Conservation (phyloP, 2,888 invertebrate species). For the Athalia cordata region DNA sequence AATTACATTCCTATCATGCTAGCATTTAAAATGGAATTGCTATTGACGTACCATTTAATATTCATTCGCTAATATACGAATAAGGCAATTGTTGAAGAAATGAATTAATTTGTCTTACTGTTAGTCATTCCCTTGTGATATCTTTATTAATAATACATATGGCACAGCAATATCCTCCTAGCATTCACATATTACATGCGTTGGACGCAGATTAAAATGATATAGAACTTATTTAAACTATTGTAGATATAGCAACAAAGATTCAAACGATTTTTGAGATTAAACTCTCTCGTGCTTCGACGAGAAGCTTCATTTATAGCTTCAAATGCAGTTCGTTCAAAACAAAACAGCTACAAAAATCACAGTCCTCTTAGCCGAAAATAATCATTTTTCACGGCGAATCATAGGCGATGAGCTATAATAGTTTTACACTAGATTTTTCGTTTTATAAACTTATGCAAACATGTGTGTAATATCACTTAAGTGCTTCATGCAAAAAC, state of each 20-base stretch:
- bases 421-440: background rate
- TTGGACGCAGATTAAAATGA: conserved; percentile 1
- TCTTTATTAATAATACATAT: conserved; percentile 38
- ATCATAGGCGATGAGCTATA: background rate
- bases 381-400: background rate
- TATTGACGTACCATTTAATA: background rate
- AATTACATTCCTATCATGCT: too few species aligned
- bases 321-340: background rate
- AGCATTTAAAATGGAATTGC: background rate
- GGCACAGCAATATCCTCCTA: conserved; percentile 1
- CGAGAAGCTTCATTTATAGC: conserved; percentile 13
- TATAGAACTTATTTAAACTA: conserved; percentile 29
- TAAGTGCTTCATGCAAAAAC: background rate
- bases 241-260: conserved; percentile 39
- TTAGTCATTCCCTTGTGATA: conserved; percentile 37
- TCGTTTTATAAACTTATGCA: background rate
- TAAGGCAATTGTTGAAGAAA: conserved; percentile 18
- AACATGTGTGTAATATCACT: background rate
- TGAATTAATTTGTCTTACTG: conserved; percentile 13
- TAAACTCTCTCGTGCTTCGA: conserved; percentile 20
- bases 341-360: conserved; percentile 1
- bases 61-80: conserved; percentile 14
- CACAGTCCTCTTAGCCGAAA: background rate
- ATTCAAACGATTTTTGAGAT: conserved; percentile 20
- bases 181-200: background rate